Conservation (phyloP, 1,140 invertebrate genomes). For the Drosophila ambigua region DNA sequence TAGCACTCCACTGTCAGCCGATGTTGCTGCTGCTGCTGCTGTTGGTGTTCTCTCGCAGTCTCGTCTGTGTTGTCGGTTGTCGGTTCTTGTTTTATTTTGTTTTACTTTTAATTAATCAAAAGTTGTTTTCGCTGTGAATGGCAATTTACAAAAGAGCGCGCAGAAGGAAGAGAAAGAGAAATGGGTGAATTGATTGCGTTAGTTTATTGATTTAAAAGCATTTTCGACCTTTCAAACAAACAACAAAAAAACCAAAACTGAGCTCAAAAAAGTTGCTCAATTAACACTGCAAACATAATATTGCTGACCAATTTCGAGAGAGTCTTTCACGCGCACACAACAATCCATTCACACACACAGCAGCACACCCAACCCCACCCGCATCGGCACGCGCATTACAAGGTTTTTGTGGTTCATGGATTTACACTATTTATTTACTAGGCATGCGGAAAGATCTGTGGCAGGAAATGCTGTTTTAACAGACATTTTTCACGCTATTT, state of each 20-base stretch:
- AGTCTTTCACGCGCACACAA: constrained; percentile 12
- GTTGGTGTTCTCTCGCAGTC: constrained; percentile 5
- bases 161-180: constrained; percentile 23
- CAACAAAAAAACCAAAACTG: constrained; percentile 4
- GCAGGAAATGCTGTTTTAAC: too few relatives aligned
- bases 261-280: constrained; percentile 37
- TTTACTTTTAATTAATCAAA: constrained; percentile 77
- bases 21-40: constrained; percentile 8
- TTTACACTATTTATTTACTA: too few relatives aligned
- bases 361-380: not conserved
- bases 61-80: constrained; percentile 12
- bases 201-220: constrained; percentile 62
- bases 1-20: constrained; percentile 7
- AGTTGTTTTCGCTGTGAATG: constrained; percentile 64
- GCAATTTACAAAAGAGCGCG: constrained; percentile 41
- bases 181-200: constrained; percentile 69
- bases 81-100: constrained; percentile 37
- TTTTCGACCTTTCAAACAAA: constrained; percentile 19
- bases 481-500: too few relatives aligned
- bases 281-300: constrained; percentile 28
- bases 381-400: too few relatives aligned
- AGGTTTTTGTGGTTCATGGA: too few relatives aligned
- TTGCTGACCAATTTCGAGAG: constrained; percentile 53
- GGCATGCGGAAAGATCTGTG: too few relatives aligned
- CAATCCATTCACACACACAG: not conserved